Base-by-base conservation (phyloP, 2,113 vertebrate genomes). In the Percopsis transmontana region DNA sequence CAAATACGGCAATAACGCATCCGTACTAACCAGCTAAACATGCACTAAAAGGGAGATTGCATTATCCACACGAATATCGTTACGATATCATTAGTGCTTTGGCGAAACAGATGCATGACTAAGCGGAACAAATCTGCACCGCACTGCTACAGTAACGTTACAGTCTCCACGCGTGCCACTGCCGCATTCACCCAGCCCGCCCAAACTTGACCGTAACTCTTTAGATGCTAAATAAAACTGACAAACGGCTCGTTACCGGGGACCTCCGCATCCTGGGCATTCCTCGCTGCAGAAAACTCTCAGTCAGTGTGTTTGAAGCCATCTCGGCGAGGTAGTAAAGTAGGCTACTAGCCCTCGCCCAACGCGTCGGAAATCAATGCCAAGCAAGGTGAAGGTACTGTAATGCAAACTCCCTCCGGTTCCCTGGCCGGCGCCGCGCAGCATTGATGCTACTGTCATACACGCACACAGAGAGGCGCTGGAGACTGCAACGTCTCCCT, bases 171-270 rank as follows among this genome's bases (percentile, higher is more conserved):
- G 18, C 23, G 39, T 19, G 52, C 72, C 72, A 24, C 80, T 87
- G 91, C 92, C 86, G 90, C 91, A 91, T 83, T 83, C 77, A 14
- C 66, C 63, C 68, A 27, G 66, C 72, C 84, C 82, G 75, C 74
- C 83, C 73, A 84, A 94, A 92, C 89, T 94, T 92, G 77, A 56
- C 60, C 62, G 76, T 52, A 85, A 92, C 87, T 88, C 89, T 72
- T 66, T 83, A 82, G 9, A 44, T n/a, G 60, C 73, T 5, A 2
- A 52, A 61, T 54, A 0, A 52, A 75, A 76, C 66, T 41, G 18
- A 18, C 16, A 24, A 33, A 72, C 72, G 65, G 67, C 59, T 71
- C 72, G 86, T 97, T 96, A 97, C 96, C 94, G 94, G 92, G 90
- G 85, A 90, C 87, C 93, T 91, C 71, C 87, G 91, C 55, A 90